These are phyloP conservation scores for Drosophila koepferae DNA, from an alignment of 2,888 invertebrate species.

Conservation along the genomic window DNA sequence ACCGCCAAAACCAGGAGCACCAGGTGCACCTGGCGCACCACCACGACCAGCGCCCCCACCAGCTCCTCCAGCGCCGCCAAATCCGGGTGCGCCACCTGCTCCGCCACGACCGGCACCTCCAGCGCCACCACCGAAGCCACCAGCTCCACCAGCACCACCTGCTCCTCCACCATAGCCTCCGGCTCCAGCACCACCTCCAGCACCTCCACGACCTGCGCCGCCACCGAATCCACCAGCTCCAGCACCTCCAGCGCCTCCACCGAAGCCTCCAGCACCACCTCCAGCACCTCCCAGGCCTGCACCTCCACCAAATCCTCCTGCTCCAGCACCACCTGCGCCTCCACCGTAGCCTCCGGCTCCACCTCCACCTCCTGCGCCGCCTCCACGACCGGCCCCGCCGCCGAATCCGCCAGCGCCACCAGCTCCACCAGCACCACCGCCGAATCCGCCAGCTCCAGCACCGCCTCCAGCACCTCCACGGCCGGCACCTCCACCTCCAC, in stretches of 20 bases:
- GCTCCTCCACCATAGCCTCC: not conserved
- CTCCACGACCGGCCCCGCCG: constrained; percentile 40
- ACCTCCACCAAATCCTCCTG: constrained; percentile 82
- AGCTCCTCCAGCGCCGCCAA: not conserved
- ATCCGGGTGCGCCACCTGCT: constrained; percentile 29
- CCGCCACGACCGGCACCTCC: constrained; percentile 21
- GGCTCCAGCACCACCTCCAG: too few species aligned
- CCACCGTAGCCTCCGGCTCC: constrained; percentile 24
- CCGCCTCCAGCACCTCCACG: constrained; percentile 43
- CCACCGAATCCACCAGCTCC: constrained; percentile 82
- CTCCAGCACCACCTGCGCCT: constrained; percentile 31
- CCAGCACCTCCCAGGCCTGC: not conserved
- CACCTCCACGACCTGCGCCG: not conserved
- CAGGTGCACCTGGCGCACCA: constrained; percentile 1
- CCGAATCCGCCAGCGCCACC: constrained; percentile 11
- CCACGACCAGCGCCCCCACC: constrained; percentile 7
- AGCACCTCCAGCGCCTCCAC: too few species aligned
- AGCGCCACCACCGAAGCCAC: constrained; percentile 23
- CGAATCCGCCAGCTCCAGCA: constrained; percentile 34
- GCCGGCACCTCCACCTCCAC: constrained; percentile 36
- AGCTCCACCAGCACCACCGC: constrained; percentile 19
- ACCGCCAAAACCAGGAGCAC: constrained; percentile 14
- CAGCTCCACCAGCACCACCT: not conserved
- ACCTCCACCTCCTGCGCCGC: not conserved
- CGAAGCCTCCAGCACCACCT: not conserved